A percentile compares a stretch with the other conserved stretches of the same genome.
These are phyloP conservation scores for Chrysolophus pictus DNA, from an alignment of 2,797 vertebrate species.

Conservation along the genomic window DNA sequence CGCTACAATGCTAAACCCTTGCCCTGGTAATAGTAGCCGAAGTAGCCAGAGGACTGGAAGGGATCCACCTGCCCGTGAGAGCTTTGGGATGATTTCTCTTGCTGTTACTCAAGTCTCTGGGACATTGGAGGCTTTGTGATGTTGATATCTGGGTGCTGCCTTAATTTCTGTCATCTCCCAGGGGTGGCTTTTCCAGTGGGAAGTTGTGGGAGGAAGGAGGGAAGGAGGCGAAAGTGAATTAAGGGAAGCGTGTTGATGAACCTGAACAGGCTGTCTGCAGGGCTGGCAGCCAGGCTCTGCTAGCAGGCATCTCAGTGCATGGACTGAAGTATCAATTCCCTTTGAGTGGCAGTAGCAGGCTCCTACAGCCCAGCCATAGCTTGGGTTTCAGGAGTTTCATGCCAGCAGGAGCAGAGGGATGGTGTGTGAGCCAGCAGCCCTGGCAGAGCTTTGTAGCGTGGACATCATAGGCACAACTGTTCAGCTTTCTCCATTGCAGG, in stretches of 20 bases:
- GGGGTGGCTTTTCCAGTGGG: not conserved
- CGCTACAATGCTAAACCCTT: slow-evolving; percentile 61
- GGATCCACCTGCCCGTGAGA: not conserved
- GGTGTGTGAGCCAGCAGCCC: not conserved
- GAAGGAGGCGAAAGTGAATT: not conserved
- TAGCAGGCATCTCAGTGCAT: not conserved
- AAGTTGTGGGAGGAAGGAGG: not conserved
- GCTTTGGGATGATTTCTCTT: not conserved
- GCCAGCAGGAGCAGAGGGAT: not conserved
- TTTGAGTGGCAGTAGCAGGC: slow-evolving; percentile 69
- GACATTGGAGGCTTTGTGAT: not conserved
- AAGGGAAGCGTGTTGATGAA: slow-evolving; percentile 36
- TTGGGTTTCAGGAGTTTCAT: slow-evolving; percentile 50
- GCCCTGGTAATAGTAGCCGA: slow-evolving; percentile 58
- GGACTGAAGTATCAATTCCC: not conserved
- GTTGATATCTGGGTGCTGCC: not conserved
- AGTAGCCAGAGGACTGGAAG: slow-evolving; percentile 6
- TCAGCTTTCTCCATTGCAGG: not conserved
- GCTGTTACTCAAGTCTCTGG: not conserved
- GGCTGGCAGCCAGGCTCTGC: slow-evolving; percentile 38
- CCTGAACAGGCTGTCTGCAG: not conserved
- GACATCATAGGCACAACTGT: not conserved
- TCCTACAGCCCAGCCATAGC: not conserved
- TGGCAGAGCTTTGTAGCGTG: not conserved
- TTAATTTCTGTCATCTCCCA: not conserved